These are phyloP conservation scores for Idaea biselata DNA, from an alignment of 2,888 invertebrate genomes.

Conservation along the genomic window DNA sequence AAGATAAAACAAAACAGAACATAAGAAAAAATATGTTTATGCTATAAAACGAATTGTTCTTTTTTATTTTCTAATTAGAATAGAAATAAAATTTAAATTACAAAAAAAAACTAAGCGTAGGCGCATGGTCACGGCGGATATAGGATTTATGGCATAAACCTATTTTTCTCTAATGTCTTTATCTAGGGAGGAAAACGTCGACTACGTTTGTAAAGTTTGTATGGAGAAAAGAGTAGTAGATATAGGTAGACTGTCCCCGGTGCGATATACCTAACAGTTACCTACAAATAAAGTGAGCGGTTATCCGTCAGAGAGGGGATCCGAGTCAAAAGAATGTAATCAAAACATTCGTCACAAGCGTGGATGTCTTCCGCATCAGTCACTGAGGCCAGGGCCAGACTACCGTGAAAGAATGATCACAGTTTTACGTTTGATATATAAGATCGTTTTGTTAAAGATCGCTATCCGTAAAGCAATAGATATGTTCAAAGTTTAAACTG, in stretches of 20 bases:
- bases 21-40: too few species aligned
- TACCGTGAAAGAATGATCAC: conserved; percentile 49
- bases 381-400: conserved; percentile 40
- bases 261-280: conserved; percentile 4
- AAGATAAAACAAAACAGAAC: too few species aligned
- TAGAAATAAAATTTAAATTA: too few species aligned
- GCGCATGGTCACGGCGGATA: too few species aligned
- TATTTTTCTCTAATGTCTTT: too few species aligned
- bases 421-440: conserved; percentile 51
- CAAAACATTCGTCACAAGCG: conserved; percentile 62
- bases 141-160: too few species aligned
- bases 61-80: too few species aligned
- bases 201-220: too few species aligned
- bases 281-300: conserved; percentile 57
- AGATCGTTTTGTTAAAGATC: conserved; percentile 2
- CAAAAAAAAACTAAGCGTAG: too few species aligned
- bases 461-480: background rate
- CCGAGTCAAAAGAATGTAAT: conserved; percentile 64
- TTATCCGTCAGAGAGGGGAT: conserved; percentile 59
- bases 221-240: too few species aligned
- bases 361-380: conserved; percentile 42
- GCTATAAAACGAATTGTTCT: too few species aligned
- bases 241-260: background rate
- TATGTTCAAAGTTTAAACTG: background rate
- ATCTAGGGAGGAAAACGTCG: too few species aligned